phyloP scores from a whole-genome alignment of 2,888 invertebrate genomes.

The Dioctria rufipes region DNA sequence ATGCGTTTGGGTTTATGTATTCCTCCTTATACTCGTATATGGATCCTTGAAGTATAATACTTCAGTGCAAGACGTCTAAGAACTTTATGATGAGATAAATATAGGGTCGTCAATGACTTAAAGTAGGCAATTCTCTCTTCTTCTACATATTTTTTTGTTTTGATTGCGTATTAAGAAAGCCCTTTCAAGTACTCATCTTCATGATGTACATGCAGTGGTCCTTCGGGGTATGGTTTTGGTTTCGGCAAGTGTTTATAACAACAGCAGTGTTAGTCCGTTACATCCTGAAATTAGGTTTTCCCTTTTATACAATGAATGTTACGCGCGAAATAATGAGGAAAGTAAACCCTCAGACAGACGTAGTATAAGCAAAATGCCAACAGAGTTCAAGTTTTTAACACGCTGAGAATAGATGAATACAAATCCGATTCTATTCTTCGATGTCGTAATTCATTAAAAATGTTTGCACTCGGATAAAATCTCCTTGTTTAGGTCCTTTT shows the following conservation, averaged over 20 bases:
- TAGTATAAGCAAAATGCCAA: not conserved
- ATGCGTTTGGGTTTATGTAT: not conserved
- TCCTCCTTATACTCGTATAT: not conserved
- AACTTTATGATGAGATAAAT: slow-evolving; percentile 24
- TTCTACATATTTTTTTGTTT: slow-evolving; percentile 49
- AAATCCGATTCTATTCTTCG: slow-evolving; percentile 21
- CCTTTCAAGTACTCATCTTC: slow-evolving; percentile 20
- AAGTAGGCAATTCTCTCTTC: slow-evolving; percentile 46
- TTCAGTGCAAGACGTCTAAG: slow-evolving; percentile 3
- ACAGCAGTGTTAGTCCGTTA: not conserved
- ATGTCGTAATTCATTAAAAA: slow-evolving; percentile 52
- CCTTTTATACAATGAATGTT: not conserved
- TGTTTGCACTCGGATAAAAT: slow-evolving; percentile 48
- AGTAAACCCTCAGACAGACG: slow-evolving; percentile 48
- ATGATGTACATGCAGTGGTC: not conserved
- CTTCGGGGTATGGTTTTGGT: slow-evolving; percentile 23
- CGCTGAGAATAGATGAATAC: slow-evolving; percentile 29
- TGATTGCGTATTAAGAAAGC: slow-evolving; percentile 47
- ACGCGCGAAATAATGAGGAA: slow-evolving; percentile 37
- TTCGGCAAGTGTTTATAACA: slow-evolving; percentile 3
- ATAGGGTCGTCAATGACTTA: slow-evolving; percentile 49
- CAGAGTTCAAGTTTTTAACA: slow-evolving; percentile 36
- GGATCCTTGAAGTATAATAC: not conserved
- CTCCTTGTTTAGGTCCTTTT: slow-evolving; percentile 2
- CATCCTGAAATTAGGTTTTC: slow-evolving; percentile 12